Evolutionary conservation across 1,140 invertebrate species (phyloP).

Genomic region (Lepidurus apus): DNA sequence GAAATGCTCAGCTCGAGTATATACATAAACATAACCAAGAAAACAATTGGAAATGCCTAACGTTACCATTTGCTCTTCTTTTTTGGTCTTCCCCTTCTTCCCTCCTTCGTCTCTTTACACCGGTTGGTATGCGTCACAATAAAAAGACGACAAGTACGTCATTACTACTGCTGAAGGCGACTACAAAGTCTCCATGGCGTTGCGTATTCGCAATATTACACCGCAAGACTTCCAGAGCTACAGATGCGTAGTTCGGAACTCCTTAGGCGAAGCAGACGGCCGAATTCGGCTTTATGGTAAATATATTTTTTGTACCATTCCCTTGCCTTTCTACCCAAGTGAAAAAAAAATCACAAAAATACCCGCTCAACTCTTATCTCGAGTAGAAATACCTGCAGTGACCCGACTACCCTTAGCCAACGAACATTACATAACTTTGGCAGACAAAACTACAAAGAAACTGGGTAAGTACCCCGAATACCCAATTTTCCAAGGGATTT

Average conservation of each 20-base stretch:
- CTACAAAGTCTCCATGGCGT: conserved; percentile 33
- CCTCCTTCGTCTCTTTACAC: not conserved
- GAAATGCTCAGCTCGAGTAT: conserved; percentile 30
- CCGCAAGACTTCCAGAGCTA: conserved; percentile 29
- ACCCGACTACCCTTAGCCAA: conserved; percentile 1
- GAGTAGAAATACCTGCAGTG: not conserved
- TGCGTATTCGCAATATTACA: conserved; percentile 30
- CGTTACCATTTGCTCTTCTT: not conserved
- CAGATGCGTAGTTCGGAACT: conserved; percentile 33
- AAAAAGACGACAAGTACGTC: conserved; percentile 24
- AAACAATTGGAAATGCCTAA: not conserved
- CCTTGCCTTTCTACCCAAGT: not conserved
- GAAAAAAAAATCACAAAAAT: not conserved
- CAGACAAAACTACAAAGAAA: not conserved
- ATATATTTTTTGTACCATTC: conserved; percentile 44
- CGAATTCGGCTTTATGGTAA: conserved; percentile 84
- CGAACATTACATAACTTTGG: not conserved
- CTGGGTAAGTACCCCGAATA: not conserved
- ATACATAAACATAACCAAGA: not conserved
- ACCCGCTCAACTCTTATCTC: not conserved
- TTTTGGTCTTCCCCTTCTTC: not conserved
- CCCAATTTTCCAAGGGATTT: not conserved
- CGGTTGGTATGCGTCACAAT: conserved; percentile 26
- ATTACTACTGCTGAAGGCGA: conserved; percentile 31
- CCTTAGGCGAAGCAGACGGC: conserved; percentile 77